Conservation (phyloP, 2,888 invertebrate genomes). For the Rugalucina vietnamica region DNA sequence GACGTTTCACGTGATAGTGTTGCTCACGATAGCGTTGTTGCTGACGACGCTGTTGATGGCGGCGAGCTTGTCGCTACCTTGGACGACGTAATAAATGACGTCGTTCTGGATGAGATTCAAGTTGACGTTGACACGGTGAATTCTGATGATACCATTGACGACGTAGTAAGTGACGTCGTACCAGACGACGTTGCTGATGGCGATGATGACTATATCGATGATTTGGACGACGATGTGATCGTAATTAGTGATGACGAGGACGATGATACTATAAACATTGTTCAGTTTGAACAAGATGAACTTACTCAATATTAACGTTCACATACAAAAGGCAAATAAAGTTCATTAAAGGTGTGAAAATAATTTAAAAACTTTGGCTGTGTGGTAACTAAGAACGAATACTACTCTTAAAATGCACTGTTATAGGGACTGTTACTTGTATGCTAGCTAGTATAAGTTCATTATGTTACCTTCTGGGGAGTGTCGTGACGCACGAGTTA, state of each 20-base stretch:
- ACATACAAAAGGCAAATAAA: neutral
- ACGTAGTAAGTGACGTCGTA: neutral
- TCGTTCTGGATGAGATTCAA: neutral
- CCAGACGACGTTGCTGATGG: neutral
- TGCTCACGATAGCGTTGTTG: neutral
- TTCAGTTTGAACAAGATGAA: too few species aligned
- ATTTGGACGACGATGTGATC: neutral
- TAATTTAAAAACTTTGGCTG: neutral
- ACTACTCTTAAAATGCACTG: neutral
- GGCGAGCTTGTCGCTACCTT: too few species aligned
- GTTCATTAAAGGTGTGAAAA: neutral
- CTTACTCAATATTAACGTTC: too few species aligned
- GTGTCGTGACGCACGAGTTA: neutral
- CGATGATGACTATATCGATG: neutral
- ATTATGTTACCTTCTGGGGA: neutral
- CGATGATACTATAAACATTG: too few species aligned
- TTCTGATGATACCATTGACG: neutral
- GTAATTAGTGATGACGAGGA: neutral
- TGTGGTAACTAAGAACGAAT: neutral
- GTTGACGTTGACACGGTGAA: neutral
- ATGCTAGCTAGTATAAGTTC: too few species aligned
- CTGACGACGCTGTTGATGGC: neutral
- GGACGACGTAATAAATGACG: too few species aligned
- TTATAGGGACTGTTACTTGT: neutral
- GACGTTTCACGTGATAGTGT: too few species aligned